phyloP scores from a whole-genome alignment of 2,888 invertebrate species.

The Lysandra bellargus region DNA sequence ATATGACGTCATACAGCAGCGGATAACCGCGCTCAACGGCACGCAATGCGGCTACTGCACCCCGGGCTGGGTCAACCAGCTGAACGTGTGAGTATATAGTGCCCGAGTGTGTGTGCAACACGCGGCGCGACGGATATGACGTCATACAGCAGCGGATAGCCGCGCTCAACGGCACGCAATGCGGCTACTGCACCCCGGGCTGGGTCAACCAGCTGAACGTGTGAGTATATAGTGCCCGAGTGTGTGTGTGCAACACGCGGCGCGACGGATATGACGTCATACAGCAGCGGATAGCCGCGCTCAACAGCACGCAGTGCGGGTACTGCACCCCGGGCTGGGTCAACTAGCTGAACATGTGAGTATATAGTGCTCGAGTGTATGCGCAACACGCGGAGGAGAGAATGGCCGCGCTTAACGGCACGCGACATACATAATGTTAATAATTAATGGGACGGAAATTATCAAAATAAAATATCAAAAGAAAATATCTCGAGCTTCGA shows the following conservation, averaged over 20 bases:
- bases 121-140: slow-evolving; percentile 77
- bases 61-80: slow-evolving; percentile 88
- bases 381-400: too few species aligned
- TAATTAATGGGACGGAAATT: too few species aligned
- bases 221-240: slow-evolving; percentile 50
- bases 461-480: too few species aligned
- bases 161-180: slow-evolving; percentile 55
- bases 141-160: slow-evolving; percentile 63
- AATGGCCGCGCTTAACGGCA: too few species aligned
- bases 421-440: too few species aligned
- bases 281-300: slow-evolving; percentile 80
- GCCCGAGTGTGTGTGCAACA: not conserved
- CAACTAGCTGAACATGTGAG: slow-evolving; percentile 84
- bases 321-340: slow-evolving; percentile 89
- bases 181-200: slow-evolving; percentile 88
- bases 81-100: slow-evolving; percentile 75
- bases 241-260: not conserved
- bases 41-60: slow-evolving; percentile 88
- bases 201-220: slow-evolving; percentile 87
- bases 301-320: slow-evolving; percentile 86
- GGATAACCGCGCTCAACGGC: slow-evolving; percentile 81
- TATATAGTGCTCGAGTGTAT: not conserved
- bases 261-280: slow-evolving; percentile 82
- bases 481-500: too few species aligned
- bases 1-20: slow-evolving; percentile 83